Base-by-base conservation (phyloP, 2,888 invertebrate species). In the Agriopis aurantiaria region DNA sequence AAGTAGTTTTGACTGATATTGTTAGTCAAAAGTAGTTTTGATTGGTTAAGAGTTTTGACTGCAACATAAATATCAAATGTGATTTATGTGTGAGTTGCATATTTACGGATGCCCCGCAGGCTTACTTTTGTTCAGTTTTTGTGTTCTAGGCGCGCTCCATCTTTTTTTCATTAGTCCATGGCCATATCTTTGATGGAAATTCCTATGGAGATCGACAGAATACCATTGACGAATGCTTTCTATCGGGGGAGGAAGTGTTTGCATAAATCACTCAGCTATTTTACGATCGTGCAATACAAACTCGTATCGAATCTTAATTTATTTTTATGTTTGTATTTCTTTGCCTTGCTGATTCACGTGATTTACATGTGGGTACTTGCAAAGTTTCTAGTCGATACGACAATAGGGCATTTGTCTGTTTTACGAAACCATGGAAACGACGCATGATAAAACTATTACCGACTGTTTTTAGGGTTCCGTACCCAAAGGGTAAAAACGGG, bases 191-290 rank as follows among this genome's bases (percentile, higher is more conserved):
- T 81, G 84, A 83, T 82, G 80, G 81, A 86, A 82, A 87, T 87
- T 83, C 85, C 83, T 78, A 85, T 85, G 82, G 81, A 85, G 85
- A 86, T 87, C 81, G 82, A 80, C 80, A 79, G 81, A 84, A 85
- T 84, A 79, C 79, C 83, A 83, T 82, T 84, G 79, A 82, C 78
- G 78, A 81, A 81, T 83, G 80, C 82, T 82, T 80, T 82, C 79
- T 76, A 71, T 79, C 68, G 52, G 81, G 80, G 80, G 77, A 68
- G 76, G 65, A 63, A 67, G 73, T 75, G 78, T 79, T 58, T 76
- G 74, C 70, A 60, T 68, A 67, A 69, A 75, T 69, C 73, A 70
- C 55, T 66, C 62, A 12, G 57, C 59, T 62, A 69, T 75, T 78
- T 75, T 73, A 75, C 72, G 73, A 76, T 65, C 62, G 41, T 33